phyloP scores from a whole-genome alignment of 2,797 vertebrate species.

The Notolepis coatsorum region DNA sequence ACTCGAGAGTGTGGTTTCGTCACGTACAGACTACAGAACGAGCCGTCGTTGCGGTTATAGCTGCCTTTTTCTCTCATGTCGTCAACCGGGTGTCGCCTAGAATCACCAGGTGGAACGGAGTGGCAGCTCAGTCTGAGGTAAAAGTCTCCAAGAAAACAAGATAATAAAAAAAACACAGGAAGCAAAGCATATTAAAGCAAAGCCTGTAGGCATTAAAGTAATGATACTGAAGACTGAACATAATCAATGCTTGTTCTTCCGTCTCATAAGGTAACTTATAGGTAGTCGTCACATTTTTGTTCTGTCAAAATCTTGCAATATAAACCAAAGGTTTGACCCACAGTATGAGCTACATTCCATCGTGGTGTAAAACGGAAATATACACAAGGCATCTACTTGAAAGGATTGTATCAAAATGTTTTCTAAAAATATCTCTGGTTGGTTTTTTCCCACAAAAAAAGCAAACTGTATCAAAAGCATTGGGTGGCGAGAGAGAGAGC shows the following conservation, averaged over 20 bases:
- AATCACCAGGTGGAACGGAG: slow-evolving; percentile 64
- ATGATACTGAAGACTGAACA: slow-evolving; percentile 73
- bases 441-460: slow-evolving; percentile 85
- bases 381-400: slow-evolving; percentile 84
- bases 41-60: slow-evolving; percentile 74
- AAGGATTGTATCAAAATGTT: slow-evolving; percentile 84
- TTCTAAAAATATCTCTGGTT: slow-evolving; percentile 85
- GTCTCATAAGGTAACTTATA: slow-evolving; percentile 77
- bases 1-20: slow-evolving; percentile 48
- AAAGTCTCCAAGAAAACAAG: slow-evolving; percentile 72
- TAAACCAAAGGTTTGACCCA: slow-evolving; percentile 77
- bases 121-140: slow-evolving; percentile 78
- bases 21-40: slow-evolving; percentile 48
- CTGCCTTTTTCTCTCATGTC: slow-evolving; percentile 73
- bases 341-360: slow-evolving; percentile 83
- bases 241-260: slow-evolving; percentile 56
- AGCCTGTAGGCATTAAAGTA: slow-evolving; percentile 72
- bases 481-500: slow-evolving; percentile 78
- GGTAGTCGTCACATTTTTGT: slow-evolving; percentile 78
- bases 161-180: slow-evolving; percentile 70
- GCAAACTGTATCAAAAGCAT: slow-evolving; percentile 85
- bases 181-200: slow-evolving; percentile 84
- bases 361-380: slow-evolving; percentile 80
- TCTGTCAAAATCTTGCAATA: slow-evolving; percentile 76
- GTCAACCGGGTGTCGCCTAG: slow-evolving; percentile 64